Evolutionary conservation across 2,797 vertebrate species (phyloP).

Genomic region (Sus cebifrons): DNA sequence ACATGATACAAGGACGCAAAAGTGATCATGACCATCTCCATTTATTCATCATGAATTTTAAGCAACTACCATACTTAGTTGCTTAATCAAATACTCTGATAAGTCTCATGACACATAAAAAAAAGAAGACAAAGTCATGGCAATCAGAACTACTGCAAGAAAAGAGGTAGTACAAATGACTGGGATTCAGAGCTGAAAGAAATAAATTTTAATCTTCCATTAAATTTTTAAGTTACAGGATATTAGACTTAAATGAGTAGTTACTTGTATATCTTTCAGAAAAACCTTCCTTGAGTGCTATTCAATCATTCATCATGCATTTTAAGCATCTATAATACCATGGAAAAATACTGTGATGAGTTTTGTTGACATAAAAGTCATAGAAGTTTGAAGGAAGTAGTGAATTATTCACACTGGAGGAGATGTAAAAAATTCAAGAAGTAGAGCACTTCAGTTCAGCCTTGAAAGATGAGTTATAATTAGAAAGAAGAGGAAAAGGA

Average conservation of each 20-base stretch:
- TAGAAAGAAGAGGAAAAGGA: background rate
- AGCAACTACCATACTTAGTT: background rate
- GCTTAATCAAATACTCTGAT: background rate
- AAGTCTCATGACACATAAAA: constrained; percentile 4
- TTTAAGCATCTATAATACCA: background rate
- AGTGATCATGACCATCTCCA: background rate
- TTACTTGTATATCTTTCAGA: background rate
- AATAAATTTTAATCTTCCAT: background rate
- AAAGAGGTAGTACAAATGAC: background rate
- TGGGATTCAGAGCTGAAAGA: background rate
- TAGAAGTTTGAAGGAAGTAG: constrained; percentile 16
- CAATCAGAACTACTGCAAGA: background rate
- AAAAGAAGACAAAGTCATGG: background rate
- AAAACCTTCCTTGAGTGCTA: background rate
- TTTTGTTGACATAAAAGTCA: constrained; percentile 43
- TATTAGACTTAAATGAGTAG: background rate
- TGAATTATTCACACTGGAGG: background rate
- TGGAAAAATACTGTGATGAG: background rate
- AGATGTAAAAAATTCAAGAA: constrained; percentile 7
- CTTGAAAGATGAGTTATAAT: background rate
- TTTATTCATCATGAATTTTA: background rate
- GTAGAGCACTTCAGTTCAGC: background rate
- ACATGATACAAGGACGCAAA: background rate
- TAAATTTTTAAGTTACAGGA: background rate
- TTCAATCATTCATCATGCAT: background rate